A percentile compares a stretch with the other conserved stretches of the same genome.
Evolutionary conservation across 1,140 invertebrate species (phyloP).

Genomic region (Metaphire vulgaris): DNA sequence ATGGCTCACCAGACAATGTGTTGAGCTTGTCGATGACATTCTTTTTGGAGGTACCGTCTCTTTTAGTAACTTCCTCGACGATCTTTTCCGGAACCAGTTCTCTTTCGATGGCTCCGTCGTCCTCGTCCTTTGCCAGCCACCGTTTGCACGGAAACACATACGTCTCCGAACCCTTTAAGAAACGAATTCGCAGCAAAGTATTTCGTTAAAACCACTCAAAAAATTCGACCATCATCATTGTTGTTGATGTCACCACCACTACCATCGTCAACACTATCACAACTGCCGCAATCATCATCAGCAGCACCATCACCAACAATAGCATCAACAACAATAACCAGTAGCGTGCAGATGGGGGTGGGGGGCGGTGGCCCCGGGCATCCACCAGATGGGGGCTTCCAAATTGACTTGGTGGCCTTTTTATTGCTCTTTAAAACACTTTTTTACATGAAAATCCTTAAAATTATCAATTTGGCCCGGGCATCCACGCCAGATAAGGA

Average conservation of each 20-base stretch:
- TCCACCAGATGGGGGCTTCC: too few relatives aligned
- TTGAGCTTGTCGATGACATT: constrained; percentile 43
- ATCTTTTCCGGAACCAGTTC: constrained; percentile 48
- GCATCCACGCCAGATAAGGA: too few relatives aligned
- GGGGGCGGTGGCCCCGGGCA: too few relatives aligned
- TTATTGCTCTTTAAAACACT: too few relatives aligned
- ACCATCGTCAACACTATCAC: not conserved
- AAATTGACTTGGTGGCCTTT: too few relatives aligned
- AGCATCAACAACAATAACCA: too few relatives aligned
- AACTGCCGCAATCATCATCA: not conserved
- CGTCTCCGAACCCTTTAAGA: constrained; percentile 44
- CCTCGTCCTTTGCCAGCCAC: constrained; percentile 49
- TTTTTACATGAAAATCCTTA: too few relatives aligned
- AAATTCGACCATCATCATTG: not conserved
- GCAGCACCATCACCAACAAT: not conserved
- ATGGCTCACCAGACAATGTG: constrained; percentile 42
- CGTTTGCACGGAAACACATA: constrained; percentile 51
- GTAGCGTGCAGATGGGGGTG: too few relatives aligned
- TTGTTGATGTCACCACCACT: not conserved
- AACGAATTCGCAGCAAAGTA: too few relatives aligned
- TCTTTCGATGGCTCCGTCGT: constrained; percentile 46
- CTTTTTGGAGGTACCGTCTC: constrained; percentile 42
- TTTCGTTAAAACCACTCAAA: too few relatives aligned
- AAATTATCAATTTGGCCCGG: too few relatives aligned
- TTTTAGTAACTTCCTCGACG: constrained; percentile 42